Evolutionary conservation across 1,140 invertebrate species (phyloP), one percentile per base, ranked within the genome.

Genomic region (Ostrea denselamellosa): DNA sequence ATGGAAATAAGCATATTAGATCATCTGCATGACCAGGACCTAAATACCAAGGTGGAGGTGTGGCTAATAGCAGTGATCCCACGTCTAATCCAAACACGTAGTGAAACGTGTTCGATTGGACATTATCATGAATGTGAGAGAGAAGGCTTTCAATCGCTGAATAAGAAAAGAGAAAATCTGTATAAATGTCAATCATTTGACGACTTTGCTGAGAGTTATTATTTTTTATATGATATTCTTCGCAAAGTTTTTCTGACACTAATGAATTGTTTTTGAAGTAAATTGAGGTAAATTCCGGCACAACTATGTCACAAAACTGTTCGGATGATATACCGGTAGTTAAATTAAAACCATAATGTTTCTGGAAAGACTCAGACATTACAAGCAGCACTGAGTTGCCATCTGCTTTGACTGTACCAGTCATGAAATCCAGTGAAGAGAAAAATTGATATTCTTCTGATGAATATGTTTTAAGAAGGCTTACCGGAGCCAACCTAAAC

Each of bases 341-440:
- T 14, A 44, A 5, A 77, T 77, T 77, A 0, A 77, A 28, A 14
- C 28, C 12, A 17, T 28, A 14, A 28, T 77, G 22, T 17, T 71
- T 34, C 28, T 77, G 68, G 17, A 77, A 10, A 10, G 14, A 9
- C 28, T 28, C 25, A 62, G 56, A 19, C 56, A 62, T 62, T 62
- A 7, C 14, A 19, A 17, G 17, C 56, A 62, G 14, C 17, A 62
- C n/a, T 7, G 7, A 17, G 19, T 62, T 62, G 17, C 56, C 56
- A n/a, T 62, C 56, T 62, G 56, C 17, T 62, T 62, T 62, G 5
- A 62, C 56, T 62, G 56, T 62, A 19, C 56, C 56, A 62, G 56
- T 62, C 56, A 62, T 62, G 56, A 62, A 62, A 62, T 62, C 56
- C 56, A 62, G n/a, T 17, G 56, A 62, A 62, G 56, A 62, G 17